Percentiles rank a stretch among this genome's conserved stretches.
Evolutionary conservation across 2,797 vertebrate genomes (phyloP).

Genomic region (Eupleurogrammus muticus): DNA sequence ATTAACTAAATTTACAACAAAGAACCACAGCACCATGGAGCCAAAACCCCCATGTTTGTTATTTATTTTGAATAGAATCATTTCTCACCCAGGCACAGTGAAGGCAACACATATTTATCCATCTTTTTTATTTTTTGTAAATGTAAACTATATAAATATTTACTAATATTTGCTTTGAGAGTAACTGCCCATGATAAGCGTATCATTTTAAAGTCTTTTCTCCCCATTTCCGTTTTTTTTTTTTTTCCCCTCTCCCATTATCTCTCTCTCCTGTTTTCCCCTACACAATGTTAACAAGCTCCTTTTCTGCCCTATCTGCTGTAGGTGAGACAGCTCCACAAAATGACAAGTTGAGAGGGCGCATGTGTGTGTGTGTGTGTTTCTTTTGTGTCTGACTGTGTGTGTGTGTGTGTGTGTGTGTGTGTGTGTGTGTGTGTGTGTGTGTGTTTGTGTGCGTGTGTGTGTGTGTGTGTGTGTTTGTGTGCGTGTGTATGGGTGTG

Average conservation of each 20-base stretch:
- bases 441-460: conserved; percentile 12
- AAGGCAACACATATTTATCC: conserved; percentile 75
- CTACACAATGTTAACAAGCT: conserved; percentile 78
- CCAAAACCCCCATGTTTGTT: conserved; percentile 72
- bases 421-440: conserved; percentile 19
- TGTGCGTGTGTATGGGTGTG: conserved; percentile 13
- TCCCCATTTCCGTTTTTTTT: conserved; percentile 54
- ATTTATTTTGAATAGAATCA: conserved; percentile 73
- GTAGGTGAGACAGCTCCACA: conserved; percentile 61
- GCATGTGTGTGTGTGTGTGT: background rate
- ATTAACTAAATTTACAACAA: conserved; percentile 69
- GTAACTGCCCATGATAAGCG: conserved; percentile 69
- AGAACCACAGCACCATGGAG: conserved; percentile 49
- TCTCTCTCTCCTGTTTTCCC: conserved; percentile 55
- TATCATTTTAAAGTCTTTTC: conserved; percentile 76
- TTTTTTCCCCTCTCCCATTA: conserved; percentile 59
- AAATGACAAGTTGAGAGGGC: conserved; percentile 69
- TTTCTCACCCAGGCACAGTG: conserved; percentile 57
- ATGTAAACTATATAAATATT: conserved; percentile 68
- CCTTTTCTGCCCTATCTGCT: conserved; percentile 65
- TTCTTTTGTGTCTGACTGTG: background rate
- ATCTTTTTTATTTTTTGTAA: conserved; percentile 61
- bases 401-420: conserved; percentile 34
- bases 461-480: conserved; percentile 31
- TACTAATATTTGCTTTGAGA: conserved; percentile 61